These are phyloP conservation scores for Drosophila antonietae DNA, from an alignment of 2,888 invertebrate genomes.

Conservation along the genomic window DNA sequence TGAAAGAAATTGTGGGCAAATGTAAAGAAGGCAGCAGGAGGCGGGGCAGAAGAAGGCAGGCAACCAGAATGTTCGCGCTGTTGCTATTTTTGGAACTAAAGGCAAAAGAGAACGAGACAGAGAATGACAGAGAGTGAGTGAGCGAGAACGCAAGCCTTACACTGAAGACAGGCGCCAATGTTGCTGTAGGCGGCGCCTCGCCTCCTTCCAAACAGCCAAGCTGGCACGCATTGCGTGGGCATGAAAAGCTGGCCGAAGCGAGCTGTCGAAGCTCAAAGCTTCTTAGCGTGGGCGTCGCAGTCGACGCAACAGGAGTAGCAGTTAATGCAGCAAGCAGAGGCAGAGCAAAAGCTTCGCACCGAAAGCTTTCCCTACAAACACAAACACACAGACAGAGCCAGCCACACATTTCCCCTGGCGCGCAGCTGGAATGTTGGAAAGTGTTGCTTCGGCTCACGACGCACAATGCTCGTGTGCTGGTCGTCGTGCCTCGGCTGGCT, in stretches of 20 bases:
- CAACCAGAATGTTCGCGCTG: slow-evolving; percentile 50
- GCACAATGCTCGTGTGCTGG: slow-evolving; percentile 6
- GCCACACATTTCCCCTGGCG: slow-evolving; percentile 60
- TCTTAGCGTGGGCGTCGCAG: slow-evolving; percentile 63
- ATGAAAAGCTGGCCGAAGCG: slow-evolving; percentile 51
- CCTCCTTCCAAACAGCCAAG: slow-evolving; percentile 1
- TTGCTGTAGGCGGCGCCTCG: slow-evolving; percentile 30
- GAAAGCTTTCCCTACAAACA: slow-evolving; percentile 48
- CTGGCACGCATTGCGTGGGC: slow-evolving; percentile 41
- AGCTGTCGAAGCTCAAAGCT: slow-evolving; percentile 41
- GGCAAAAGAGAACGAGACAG: not conserved
- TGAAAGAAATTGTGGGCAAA: slow-evolving; percentile 30
- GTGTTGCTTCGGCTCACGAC: slow-evolving; percentile 14
- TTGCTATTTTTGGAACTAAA: slow-evolving; percentile 66
- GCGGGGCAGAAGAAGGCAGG: not conserved
- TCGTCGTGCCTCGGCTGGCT: slow-evolving; percentile 12
- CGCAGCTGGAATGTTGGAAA: slow-evolving; percentile 51
- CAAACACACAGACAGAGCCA: not conserved
- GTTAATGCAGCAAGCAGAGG: slow-evolving; percentile 20
- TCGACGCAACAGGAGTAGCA: slow-evolving; percentile 66
- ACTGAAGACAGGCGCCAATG: slow-evolving; percentile 37
- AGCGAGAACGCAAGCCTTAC: slow-evolving; percentile 26
- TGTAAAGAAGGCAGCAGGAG: slow-evolving; percentile 6
- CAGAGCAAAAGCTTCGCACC: slow-evolving; percentile 42
- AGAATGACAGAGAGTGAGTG: not conserved